A percentile compares a stretch with the other conserved stretches of the same genome.
Evolutionary conservation across 64 coral and sea anemone species (phyloP).

Genomic region (Montipora cactus): DNA sequence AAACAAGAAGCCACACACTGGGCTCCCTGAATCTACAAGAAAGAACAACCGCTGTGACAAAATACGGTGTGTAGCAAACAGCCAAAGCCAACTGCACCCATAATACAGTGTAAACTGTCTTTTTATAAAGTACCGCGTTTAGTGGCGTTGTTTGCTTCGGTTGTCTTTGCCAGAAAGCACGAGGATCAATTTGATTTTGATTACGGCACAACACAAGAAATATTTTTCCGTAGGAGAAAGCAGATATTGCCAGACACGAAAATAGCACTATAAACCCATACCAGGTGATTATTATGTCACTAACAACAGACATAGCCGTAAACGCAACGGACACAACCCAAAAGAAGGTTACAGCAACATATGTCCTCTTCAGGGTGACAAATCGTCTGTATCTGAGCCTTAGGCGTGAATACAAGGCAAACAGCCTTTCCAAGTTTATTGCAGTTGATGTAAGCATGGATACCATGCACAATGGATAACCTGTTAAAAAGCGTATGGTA

Average conservation of each 20-base stretch:
- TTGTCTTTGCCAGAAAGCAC: neutral
- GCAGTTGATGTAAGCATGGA: neutral
- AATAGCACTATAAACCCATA: neutral
- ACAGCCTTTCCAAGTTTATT: constrained; percentile 6
- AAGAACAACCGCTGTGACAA: neutral
- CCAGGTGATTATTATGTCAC: neutral
- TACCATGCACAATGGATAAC: neutral
- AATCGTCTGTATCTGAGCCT: constrained; percentile 10
- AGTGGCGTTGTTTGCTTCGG: neutral
- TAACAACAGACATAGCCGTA: neutral
- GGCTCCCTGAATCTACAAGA: neutral
- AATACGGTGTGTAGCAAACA: neutral
- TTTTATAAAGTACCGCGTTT: neutral
- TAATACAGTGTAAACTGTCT: neutral
- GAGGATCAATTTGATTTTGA: neutral
- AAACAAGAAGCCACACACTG: neutral
- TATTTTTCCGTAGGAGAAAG: neutral
- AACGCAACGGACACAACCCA: neutral
- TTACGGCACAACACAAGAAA: neutral
- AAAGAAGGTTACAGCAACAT: neutral
- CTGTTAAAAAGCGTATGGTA: neutral
- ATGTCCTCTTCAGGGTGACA: neutral
- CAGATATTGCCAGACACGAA: neutral
- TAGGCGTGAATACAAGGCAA: neutral
- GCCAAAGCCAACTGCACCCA: constrained; percentile 15